A percentile compares a stretch with the other conserved stretches of the same genome.
These are phyloP conservation scores for Alfaro cultratus DNA, from an alignment of 2,797 vertebrate species.

Conservation along the genomic window DNA sequence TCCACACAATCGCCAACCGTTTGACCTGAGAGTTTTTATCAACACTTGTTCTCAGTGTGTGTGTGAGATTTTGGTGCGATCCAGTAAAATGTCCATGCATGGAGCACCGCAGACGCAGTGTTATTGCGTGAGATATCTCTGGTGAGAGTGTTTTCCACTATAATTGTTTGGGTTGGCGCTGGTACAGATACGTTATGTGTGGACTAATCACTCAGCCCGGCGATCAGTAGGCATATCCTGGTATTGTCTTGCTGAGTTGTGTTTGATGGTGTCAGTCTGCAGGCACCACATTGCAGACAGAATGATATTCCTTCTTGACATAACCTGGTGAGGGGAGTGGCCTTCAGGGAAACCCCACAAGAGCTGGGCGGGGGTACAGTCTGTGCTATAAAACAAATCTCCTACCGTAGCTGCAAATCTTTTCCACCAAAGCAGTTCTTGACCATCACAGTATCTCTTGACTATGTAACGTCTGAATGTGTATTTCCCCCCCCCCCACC, in stretches of 20 bases:
- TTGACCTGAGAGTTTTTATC: conserved; percentile 42
- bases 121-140: conserved; percentile 65
- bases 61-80: conserved; percentile 12
- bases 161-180: conserved; percentile 72
- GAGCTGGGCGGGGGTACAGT: conserved; percentile 29
- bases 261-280: conserved; percentile 68
- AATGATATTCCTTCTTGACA: conserved; percentile 51
- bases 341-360: conserved; percentile 25
- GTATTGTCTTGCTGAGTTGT: conserved; percentile 68
- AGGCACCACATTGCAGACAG: conserved; percentile 37
- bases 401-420: conserved; percentile 18
- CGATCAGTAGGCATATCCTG: conserved; percentile 78
- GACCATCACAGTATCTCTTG: conserved; percentile 28
- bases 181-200: conserved; percentile 37
- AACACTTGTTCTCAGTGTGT: conserved; percentile 39
- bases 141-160: conserved; percentile 61
- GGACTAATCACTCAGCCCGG: conserved; percentile 71
- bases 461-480: conserved; percentile 23
- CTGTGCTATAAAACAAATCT: conserved; percentile 72
- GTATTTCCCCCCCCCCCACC: conserved; percentile 10
- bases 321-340: conserved; percentile 52
- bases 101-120: conserved; percentile 28
- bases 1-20: neutral
- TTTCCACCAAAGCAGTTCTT: conserved; percentile 5
- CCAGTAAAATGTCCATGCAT: conserved; percentile 34